Conservation (phyloP, 2,888 invertebrate genomes). For the Herminia tarsipennalis region DNA sequence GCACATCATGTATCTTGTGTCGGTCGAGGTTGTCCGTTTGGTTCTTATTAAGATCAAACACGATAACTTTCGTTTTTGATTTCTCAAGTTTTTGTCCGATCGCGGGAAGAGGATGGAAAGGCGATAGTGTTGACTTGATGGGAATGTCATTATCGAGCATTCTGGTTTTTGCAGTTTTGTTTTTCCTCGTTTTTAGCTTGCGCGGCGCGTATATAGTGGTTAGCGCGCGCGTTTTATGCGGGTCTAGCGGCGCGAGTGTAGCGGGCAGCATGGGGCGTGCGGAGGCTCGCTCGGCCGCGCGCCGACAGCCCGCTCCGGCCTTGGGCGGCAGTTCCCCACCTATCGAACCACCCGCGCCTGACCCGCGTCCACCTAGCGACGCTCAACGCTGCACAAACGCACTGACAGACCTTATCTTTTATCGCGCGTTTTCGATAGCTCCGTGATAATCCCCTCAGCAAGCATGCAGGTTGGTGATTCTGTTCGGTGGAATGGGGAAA, state of each 20-base stretch:
- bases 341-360: slow-evolving; percentile 45
- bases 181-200: slow-evolving; percentile 68
- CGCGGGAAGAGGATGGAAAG: slow-evolving; percentile 79
- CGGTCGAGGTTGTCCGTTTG: slow-evolving; percentile 41
- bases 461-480: too few species aligned
- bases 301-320: slow-evolving; percentile 68
- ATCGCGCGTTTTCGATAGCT: slow-evolving; percentile 3
- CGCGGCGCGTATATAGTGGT: slow-evolving; percentile 80
- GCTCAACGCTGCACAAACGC: slow-evolving; percentile 20
- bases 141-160: slow-evolving; percentile 76
- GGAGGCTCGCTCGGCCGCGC: slow-evolving; percentile 64
- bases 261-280: slow-evolving; percentile 75
- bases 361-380: slow-evolving; percentile 26
- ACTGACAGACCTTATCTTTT: slow-evolving; percentile 9
- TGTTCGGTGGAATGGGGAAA: too few species aligned
- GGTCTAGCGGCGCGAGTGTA: slow-evolving; percentile 73
- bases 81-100: slow-evolving; percentile 72
- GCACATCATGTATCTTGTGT: slow-evolving; percentile 66
- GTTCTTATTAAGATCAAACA: slow-evolving; percentile 69
- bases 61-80: slow-evolving; percentile 71
- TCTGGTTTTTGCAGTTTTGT: slow-evolving; percentile 72
- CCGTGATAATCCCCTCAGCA: too few species aligned
- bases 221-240: slow-evolving; percentile 74
- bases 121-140: slow-evolving; percentile 69
- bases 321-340: slow-evolving; percentile 59